Conservation (phyloP, 2,888 invertebrate species). For the Dynastes maya region DNA sequence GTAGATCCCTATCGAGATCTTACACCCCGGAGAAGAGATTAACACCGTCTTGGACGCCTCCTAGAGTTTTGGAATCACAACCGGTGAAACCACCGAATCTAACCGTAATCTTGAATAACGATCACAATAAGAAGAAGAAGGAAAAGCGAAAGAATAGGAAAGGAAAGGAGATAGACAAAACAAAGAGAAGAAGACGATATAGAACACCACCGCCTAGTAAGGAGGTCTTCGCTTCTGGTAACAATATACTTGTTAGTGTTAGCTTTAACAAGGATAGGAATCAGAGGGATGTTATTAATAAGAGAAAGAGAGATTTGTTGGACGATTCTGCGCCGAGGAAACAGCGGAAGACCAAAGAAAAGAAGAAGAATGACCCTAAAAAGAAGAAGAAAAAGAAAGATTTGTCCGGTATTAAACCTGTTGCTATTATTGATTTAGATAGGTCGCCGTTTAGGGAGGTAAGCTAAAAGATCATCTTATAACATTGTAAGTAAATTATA, state of each 20-base stretch:
- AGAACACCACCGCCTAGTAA: constrained; percentile 82
- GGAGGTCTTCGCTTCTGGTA: constrained; percentile 93
- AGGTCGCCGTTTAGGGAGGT: constrained; percentile 87
- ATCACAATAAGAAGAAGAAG: constrained; percentile 73
- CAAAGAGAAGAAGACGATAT: constrained; percentile 68
- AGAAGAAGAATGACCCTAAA: constrained; percentile 65
- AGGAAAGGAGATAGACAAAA: constrained; percentile 65
- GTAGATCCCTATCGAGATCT: constrained; percentile 76
- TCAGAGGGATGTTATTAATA: constrained; percentile 47
- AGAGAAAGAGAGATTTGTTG: constrained; percentile 57
- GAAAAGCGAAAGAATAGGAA: constrained; percentile 71
- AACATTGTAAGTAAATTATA: not conserved
- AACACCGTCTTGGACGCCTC: constrained; percentile 78
- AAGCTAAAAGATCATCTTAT: not conserved
- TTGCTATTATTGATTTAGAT: constrained; percentile 89
- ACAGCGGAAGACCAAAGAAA: constrained; percentile 67
- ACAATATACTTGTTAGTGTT: constrained; percentile 93
- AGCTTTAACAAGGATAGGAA: constrained; percentile 84
- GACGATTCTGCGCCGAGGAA: constrained; percentile 66
- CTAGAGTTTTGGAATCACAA: constrained; percentile 68
- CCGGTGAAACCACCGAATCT: constrained; percentile 72
- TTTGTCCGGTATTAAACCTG: constrained; percentile 76
- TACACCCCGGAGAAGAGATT: constrained; percentile 69
- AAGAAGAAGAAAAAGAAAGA: constrained; percentile 62
- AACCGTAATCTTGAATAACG: constrained; percentile 76